Percentiles rank a stretch among this genome's conserved stretches.
phyloP scores from a whole-genome alignment of 2,797 vertebrate genomes.

The Oryzias dopingdopingensis region DNA sequence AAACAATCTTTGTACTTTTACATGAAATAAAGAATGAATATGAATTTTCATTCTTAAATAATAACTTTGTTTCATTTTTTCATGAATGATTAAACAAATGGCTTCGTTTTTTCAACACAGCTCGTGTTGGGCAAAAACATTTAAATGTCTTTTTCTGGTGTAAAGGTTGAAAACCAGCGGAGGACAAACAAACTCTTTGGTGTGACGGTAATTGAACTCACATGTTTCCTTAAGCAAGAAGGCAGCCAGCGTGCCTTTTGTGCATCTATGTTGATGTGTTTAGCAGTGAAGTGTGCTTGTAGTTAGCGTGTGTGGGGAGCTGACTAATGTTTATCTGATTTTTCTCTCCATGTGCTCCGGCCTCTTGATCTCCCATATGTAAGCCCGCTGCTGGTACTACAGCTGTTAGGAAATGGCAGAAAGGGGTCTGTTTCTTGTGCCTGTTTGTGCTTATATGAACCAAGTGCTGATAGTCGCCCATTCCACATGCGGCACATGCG shows the following conservation, averaged over 20 bases:
- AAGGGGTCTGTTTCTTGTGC: constrained; percentile 4
- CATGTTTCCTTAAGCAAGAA: constrained; percentile 46
- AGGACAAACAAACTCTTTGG: constrained; percentile 42
- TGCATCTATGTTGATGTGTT: constrained; percentile 12
- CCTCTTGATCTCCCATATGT: constrained; percentile 25
- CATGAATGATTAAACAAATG: too few relatives aligned
- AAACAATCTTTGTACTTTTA: too few relatives aligned
- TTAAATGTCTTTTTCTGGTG: constrained; percentile 14
- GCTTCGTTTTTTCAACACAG: too few relatives aligned
- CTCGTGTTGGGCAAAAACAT: constrained; percentile 1
- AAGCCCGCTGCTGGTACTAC: constrained; percentile 13
- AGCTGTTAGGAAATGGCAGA: constrained; percentile 7
- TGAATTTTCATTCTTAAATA: too few relatives aligned
- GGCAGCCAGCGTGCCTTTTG: constrained; percentile 26
- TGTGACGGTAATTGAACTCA: constrained; percentile 62
- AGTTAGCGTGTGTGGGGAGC: constrained; percentile 11
- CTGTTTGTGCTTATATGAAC: background rate
- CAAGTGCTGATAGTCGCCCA: too few relatives aligned
- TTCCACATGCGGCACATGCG: background rate
- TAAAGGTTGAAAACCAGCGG: constrained; percentile 22
- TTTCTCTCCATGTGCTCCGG: constrained; percentile 23
- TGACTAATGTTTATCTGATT: constrained; percentile 17
- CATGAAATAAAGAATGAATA: too few relatives aligned
- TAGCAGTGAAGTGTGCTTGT: background rate
- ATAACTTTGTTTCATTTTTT: too few relatives aligned